Evolutionary conservation across 37 sponge, comb jelly and placozoan species (phyloP).

Genomic region (Eunapius fragilis): DNA sequence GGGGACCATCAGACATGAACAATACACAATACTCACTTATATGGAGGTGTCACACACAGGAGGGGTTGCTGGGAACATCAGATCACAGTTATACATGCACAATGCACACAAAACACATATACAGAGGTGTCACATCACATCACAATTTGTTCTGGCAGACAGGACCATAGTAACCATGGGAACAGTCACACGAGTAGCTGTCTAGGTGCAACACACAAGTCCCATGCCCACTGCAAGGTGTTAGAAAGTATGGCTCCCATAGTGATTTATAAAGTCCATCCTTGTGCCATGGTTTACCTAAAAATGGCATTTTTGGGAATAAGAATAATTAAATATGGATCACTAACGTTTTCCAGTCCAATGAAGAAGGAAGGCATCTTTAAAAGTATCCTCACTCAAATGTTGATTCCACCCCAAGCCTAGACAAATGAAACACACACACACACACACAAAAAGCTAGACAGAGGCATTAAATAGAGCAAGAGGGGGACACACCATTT

Average conservation of each 20-base stretch:
- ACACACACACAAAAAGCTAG: conserved; percentile 11
- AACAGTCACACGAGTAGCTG: conserved; percentile 25
- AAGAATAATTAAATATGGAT: neutral
- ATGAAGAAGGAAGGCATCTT: conserved; percentile 61
- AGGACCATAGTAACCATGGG: conserved; percentile 2
- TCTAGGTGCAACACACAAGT: neutral
- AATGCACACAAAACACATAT: neutral
- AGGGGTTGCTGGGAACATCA: neutral
- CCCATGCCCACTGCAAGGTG: conserved; percentile 42
- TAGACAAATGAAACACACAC: conserved; percentile 1
- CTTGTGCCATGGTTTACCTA: conserved; percentile 77
- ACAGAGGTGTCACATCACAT: neutral
- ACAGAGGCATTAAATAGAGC: neutral
- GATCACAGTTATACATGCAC: neutral
- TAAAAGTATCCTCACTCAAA: conserved; percentile 4
- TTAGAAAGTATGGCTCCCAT: conserved; percentile 34
- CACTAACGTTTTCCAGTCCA: conserved; percentile 78
- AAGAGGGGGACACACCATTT: conserved; percentile 15
- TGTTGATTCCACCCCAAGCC: conserved; percentile 72
- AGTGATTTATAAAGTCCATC: conserved; percentile 63
- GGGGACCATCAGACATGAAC: no score
- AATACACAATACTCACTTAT: no score
- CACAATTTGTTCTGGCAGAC: neutral
- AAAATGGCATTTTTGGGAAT: neutral
- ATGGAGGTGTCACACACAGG: no score